A percentile compares a stretch with the other conserved stretches of the same genome.
phyloP scores from a whole-genome alignment of 2,113 vertebrate species.

The Zingel zingel region DNA sequence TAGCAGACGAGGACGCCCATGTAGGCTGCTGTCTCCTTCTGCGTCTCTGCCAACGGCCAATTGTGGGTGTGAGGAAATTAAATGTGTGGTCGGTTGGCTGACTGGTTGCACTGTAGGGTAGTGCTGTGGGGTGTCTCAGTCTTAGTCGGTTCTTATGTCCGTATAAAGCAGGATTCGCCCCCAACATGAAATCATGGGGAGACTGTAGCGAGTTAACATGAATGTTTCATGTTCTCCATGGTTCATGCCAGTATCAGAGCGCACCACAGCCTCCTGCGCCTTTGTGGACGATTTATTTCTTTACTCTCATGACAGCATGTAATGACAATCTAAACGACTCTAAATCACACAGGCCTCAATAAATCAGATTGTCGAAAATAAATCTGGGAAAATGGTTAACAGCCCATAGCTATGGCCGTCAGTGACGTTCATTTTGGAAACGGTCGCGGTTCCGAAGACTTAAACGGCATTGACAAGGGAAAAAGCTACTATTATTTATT shows the following conservation, averaged over 20 bases:
- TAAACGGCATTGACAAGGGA: constrained; percentile 53
- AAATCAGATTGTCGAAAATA: constrained; percentile 40
- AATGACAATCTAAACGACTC: constrained; percentile 41
- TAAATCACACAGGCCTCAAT: constrained; percentile 48
- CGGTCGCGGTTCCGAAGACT: constrained; percentile 35
- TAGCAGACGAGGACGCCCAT: constrained; percentile 78
- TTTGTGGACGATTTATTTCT: constrained; percentile 59
- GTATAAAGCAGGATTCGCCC: constrained; percentile 53
- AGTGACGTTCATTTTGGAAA: constrained; percentile 59
- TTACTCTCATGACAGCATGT: constrained; percentile 58
- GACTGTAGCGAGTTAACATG: constrained; percentile 59
- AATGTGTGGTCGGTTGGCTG: constrained; percentile 68
- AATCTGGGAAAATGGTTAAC: constrained; percentile 42
- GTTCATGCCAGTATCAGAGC: constrained; percentile 61
- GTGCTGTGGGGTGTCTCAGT: constrained; percentile 59
- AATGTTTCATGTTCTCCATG: constrained; percentile 75
- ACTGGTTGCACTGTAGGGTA: constrained; percentile 59
- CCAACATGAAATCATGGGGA: constrained; percentile 66
- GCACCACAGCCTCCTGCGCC: constrained; percentile 57
- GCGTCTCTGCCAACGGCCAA: constrained; percentile 64
- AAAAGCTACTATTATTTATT: constrained; percentile 82
- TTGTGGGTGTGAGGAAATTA: constrained; percentile 70
- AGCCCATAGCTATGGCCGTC: constrained; percentile 24
- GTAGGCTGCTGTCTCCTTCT: constrained; percentile 50
- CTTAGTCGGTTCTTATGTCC: constrained; percentile 60